Evolutionary conservation across 1,140 invertebrate species (phyloP).

Genomic region (Pentalonia nigronervosa): DNA sequence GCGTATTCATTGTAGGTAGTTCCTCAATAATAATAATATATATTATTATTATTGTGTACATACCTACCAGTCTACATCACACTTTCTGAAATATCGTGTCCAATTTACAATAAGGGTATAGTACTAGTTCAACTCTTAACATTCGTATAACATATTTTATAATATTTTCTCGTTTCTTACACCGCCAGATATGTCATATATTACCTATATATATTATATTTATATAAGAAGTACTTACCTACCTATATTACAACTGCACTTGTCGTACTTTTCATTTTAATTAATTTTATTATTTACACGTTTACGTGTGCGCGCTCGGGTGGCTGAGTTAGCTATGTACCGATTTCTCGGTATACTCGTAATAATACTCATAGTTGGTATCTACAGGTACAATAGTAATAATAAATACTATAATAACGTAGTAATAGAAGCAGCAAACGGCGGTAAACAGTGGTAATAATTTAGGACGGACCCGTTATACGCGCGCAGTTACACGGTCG

Average conservation of each 20-base stretch:
- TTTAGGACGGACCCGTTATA: slow-evolving; percentile 4
- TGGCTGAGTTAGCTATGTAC: not conserved
- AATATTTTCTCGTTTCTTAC: not conserved
- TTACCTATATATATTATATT: not conserved
- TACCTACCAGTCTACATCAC: not conserved
- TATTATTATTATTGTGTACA: not conserved
- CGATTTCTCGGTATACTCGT: not conserved
- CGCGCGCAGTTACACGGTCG: not conserved
- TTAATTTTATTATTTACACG: not conserved
- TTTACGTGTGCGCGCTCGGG: not conserved
- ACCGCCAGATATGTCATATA: not conserved
- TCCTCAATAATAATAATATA: not conserved
- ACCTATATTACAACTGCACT: not conserved
- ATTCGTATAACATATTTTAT: not conserved
- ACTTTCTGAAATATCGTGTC: not conserved
- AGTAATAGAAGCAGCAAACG: not conserved
- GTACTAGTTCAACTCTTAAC: not conserved
- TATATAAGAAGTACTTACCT: too few relatives aligned
- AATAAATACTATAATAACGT: not conserved
- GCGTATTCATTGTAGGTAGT: not conserved
- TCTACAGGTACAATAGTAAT: not conserved
- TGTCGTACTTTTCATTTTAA: not conserved
- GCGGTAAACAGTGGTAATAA: not conserved
- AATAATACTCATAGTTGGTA: not conserved
- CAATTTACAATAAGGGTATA: not conserved